These are phyloP conservation scores for Parasteatoda lunata DNA, from an alignment of 2,888 invertebrate genomes.

Conservation along the genomic window DNA sequence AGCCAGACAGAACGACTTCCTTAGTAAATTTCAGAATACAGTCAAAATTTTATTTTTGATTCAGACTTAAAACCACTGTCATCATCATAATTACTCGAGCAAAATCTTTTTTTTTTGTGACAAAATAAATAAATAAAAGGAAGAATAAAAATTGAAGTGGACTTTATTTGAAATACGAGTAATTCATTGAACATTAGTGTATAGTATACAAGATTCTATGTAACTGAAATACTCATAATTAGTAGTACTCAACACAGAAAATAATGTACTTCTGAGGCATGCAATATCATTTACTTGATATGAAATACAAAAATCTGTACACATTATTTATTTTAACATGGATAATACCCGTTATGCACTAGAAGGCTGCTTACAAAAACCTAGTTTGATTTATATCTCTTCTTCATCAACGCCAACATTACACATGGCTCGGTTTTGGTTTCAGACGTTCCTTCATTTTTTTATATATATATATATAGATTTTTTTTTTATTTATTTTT, in stretches of 20 bases:
- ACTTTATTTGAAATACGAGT: slow-evolving; percentile 67
- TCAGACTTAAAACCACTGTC: no score
- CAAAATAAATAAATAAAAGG: no score
- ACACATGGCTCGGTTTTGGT: slow-evolving; percentile 69
- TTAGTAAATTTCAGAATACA: no score
- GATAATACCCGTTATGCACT: slow-evolving; percentile 69
- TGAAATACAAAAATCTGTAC: slow-evolving; percentile 69
- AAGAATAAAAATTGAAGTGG: slow-evolving; percentile 61
- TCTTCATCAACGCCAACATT: slow-evolving; percentile 55
- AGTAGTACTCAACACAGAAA: slow-evolving; percentile 67
- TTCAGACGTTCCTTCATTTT: slow-evolving; percentile 48
- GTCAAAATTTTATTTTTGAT: no score
- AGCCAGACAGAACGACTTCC: no score
- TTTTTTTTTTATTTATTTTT: slow-evolving; percentile 2
- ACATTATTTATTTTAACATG: slow-evolving; percentile 50
- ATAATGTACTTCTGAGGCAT: slow-evolving; percentile 69
- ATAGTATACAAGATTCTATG: slow-evolving; percentile 69
- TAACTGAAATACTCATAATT: slow-evolving; percentile 69
- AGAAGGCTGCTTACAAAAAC: slow-evolving; percentile 69
- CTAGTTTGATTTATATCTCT: slow-evolving; percentile 67
- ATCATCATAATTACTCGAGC: no score
- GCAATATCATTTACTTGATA: slow-evolving; percentile 68
- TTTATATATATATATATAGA: not conserved
- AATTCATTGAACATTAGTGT: slow-evolving; percentile 69
- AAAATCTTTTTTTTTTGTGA: no score